These are phyloP conservation scores for Volucella bombylans DNA, from an alignment of 2,888 invertebrate genomes.

Conservation along the genomic window DNA sequence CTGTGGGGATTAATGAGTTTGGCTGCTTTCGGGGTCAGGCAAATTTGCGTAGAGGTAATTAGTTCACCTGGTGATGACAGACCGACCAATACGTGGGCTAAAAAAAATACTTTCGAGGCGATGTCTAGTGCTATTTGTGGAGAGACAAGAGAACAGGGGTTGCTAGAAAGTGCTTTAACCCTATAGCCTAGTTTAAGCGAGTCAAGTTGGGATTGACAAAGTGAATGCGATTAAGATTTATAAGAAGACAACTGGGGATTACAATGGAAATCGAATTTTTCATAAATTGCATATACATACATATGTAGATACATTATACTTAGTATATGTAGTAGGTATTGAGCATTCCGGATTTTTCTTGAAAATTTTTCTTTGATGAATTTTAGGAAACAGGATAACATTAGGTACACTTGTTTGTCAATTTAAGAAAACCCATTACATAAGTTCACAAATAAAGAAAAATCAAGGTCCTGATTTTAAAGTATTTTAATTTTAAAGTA, in stretches of 20 bases:
- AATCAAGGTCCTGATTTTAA: too few species aligned
- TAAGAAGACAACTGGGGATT: neutral
- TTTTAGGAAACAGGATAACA: too few species aligned
- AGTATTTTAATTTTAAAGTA: too few species aligned
- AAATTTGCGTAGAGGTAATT: slow-evolving; percentile 39
- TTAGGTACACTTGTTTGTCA: too few species aligned
- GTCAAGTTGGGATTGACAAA: neutral
- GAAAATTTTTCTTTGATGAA: too few species aligned
- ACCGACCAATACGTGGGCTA: neutral
- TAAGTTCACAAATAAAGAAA: too few species aligned
- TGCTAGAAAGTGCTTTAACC: neutral
- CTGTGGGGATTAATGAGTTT: slow-evolving; percentile 32
- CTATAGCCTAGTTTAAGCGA: slow-evolving; percentile 3
- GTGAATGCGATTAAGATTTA: slow-evolving; percentile 3
- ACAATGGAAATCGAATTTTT: too few species aligned
- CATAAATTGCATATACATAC: too few species aligned
- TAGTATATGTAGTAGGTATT: too few species aligned
- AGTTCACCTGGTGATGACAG: slow-evolving; percentile 19
- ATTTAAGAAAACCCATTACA: too few species aligned
- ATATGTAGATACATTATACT: too few species aligned
- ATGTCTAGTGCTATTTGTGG: neutral
- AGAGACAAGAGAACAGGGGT: neutral
- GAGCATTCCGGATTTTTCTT: too few species aligned
- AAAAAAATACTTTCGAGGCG: neutral
- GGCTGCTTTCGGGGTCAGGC: slow-evolving; percentile 30